phyloP scores from a whole-genome alignment of 2,797 vertebrate species.

The Austrolebias charrua region DNA sequence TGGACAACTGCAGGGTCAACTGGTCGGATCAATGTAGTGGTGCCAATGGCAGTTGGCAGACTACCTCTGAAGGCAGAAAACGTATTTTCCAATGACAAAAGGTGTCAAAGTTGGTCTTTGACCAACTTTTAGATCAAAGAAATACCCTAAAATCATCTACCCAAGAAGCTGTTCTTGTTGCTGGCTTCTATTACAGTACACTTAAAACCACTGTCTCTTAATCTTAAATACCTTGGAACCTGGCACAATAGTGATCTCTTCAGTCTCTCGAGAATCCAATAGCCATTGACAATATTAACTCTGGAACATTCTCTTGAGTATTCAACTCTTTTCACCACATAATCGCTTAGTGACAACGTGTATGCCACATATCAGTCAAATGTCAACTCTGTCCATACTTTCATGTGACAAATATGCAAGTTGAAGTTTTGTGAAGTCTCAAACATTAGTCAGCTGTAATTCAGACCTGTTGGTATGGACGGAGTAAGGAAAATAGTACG shows the following conservation, averaged over 20 bases:
- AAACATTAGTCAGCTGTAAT: constrained; percentile 4
- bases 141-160: not conserved
- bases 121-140: not conserved
- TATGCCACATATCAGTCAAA: not conserved
- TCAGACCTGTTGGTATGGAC: constrained; percentile 1
- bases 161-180: not conserved
- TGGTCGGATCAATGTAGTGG: not conserved
- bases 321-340: too few relatives aligned
- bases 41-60: not conserved
- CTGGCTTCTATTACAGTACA: not conserved
- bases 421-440: not conserved
- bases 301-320: not conserved
- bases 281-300: not conserved
- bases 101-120: not conserved
- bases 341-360: not conserved
- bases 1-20: not conserved
- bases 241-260: too few relatives aligned
- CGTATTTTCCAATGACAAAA: not conserved
- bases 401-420: not conserved
- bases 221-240: too few relatives aligned
- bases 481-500: constrained; percentile 46
- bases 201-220: not conserved
- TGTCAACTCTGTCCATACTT: not conserved
- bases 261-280: not conserved
- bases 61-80: not conserved